These are phyloP conservation scores for Xyrichtys novacula DNA, from an alignment of 2,797 vertebrate species.

Conservation along the genomic window DNA sequence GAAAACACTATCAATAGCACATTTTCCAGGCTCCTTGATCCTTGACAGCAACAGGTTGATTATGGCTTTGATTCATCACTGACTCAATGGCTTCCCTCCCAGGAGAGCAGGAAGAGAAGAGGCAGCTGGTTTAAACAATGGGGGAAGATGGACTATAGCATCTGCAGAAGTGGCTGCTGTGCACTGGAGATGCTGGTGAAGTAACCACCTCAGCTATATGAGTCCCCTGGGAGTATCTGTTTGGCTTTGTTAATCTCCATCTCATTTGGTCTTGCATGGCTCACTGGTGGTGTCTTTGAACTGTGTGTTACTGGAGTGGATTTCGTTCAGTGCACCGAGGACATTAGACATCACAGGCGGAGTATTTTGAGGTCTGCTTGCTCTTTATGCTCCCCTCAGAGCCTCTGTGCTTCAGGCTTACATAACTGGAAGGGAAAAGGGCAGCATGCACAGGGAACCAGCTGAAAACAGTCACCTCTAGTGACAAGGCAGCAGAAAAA, in stretches of 20 bases:
- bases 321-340: slow-evolving; percentile 8
- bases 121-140: slow-evolving; percentile 38
- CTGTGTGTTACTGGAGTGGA: neutral
- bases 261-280: slow-evolving; percentile 1
- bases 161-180: slow-evolving; percentile 24
- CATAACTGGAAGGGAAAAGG: slow-evolving; percentile 59
- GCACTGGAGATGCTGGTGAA: slow-evolving; percentile 22
- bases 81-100: slow-evolving; percentile 12
- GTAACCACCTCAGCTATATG: slow-evolving; percentile 9
- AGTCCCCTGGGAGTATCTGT: slow-evolving; percentile 14
- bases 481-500: slow-evolving; percentile 36
- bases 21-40: slow-evolving; percentile 4
- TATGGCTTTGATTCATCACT: slow-evolving; percentile 33
- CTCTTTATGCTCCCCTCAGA: slow-evolving; percentile 47
- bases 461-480: slow-evolving; percentile 49
- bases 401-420: slow-evolving; percentile 56
- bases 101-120: slow-evolving; percentile 16
- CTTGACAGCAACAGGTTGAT: slow-evolving; percentile 31
- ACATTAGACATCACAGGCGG: slow-evolving; percentile 40
- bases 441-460: slow-evolving; percentile 37
- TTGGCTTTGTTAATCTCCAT: slow-evolving; percentile 12
- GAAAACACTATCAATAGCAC: neutral
- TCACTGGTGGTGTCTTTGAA: slow-evolving; percentile 9
- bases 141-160: slow-evolving; percentile 29
- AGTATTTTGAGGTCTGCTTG: slow-evolving; percentile 50